phyloP scores from a whole-genome alignment of 2,113 vertebrate genomes.

The Dasyornis broadbenti region DNA sequence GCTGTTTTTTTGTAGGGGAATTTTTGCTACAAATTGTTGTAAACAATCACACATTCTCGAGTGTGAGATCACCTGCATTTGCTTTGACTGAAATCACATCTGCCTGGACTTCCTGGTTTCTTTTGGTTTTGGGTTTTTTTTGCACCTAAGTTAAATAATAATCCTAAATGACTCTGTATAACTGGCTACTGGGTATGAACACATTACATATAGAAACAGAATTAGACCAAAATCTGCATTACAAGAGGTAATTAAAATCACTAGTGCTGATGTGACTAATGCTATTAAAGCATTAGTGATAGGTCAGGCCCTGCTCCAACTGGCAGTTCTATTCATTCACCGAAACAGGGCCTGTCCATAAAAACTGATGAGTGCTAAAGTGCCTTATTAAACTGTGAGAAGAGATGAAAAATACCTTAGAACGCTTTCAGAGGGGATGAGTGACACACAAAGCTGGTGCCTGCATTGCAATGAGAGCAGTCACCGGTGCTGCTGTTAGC shows the following conservation, averaged over 20 bases:
- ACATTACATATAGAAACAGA: not conserved
- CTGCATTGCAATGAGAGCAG: not conserved
- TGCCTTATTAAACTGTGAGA: not conserved
- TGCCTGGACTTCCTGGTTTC: not conserved
- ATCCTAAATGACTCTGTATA: not conserved
- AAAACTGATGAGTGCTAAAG: not conserved
- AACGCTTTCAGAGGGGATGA: not conserved
- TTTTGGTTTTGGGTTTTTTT: too few species aligned
- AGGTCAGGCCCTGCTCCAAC: not conserved
- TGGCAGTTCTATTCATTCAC: not conserved
- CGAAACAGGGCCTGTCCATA: not conserved
- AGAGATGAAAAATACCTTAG: not conserved
- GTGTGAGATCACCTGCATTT: not conserved
- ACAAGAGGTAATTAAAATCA: not conserved
- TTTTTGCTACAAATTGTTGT: not conserved
- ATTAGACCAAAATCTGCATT: not conserved
- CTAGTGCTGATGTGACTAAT: not conserved
- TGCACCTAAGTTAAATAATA: not conserved
- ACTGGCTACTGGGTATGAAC: not conserved
- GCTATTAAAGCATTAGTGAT: not conserved
- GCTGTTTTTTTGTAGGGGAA: not conserved
- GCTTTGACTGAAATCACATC: not conserved
- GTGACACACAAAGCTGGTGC: not conserved
- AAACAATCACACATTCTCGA: not conserved
- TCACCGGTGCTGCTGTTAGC: not conserved